Conservation (phyloP, 2,888 invertebrate genomes). For the Galerucella nymphaeae region DNA sequence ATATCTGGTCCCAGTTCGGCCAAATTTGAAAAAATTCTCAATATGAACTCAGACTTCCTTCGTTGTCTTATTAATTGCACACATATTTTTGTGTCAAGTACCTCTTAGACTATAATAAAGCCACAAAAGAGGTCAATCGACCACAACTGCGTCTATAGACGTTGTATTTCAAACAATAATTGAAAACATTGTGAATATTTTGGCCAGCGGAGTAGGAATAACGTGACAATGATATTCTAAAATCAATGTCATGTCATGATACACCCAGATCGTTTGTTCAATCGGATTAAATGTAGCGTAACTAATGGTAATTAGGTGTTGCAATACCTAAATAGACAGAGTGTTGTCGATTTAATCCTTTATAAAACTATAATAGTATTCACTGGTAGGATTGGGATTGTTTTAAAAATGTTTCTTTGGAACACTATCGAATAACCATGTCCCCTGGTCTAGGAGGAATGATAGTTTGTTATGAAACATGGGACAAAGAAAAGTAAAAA, state of each 20-base stretch:
- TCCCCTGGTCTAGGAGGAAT: too few relatives aligned
- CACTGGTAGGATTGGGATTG: background rate
- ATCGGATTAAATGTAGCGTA: constrained; percentile 22
- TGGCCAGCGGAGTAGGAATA: constrained; percentile 5
- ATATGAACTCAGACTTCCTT: too few relatives aligned
- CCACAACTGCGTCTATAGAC: constrained; percentile 16
- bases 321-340: constrained; percentile 15
- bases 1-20: too few relatives aligned
- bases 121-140: constrained; percentile 28
- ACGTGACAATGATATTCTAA: constrained; percentile 28
- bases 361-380: background rate
- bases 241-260: constrained; percentile 29
- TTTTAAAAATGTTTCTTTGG: background rate
- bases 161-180: constrained; percentile 17
- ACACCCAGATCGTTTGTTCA: constrained; percentile 26
- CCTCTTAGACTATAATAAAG: constrained; percentile 4
- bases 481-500: too few relatives aligned
- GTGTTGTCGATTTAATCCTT: background rate
- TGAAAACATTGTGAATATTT: constrained; percentile 18
- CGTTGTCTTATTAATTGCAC: too few relatives aligned
- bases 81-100: background rate
- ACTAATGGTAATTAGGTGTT: constrained; percentile 18
- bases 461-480: too few relatives aligned
- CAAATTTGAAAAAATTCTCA: too few relatives aligned
- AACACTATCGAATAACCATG: too few relatives aligned